Evolutionary conservation across 2,797 vertebrate genomes (phyloP).

Genomic region (Octomys mimax): DNA sequence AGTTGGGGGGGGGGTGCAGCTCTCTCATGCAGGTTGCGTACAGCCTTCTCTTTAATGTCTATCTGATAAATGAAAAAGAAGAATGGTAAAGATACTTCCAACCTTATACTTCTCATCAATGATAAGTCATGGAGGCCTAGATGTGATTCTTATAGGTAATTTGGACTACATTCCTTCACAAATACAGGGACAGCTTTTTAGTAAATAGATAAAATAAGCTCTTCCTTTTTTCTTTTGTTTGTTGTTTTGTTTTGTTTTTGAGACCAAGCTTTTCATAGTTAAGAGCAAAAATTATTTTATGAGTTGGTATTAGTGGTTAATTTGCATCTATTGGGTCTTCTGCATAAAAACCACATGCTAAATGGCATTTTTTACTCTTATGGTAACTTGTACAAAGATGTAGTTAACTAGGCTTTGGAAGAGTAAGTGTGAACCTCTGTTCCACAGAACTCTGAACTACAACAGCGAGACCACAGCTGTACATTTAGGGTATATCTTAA

Average conservation of each 20-base stretch:
- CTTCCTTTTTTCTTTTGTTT: too few species aligned
- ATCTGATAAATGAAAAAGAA: not conserved
- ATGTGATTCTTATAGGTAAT: not conserved
- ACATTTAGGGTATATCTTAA: not conserved
- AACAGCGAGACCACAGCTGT: not conserved
- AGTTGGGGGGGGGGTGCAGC: not conserved
- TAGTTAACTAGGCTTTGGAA: not conserved
- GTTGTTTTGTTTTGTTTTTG: too few species aligned
- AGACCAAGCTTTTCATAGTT: not conserved
- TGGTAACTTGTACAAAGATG: not conserved
- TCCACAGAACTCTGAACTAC: not conserved
- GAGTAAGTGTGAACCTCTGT: not conserved
- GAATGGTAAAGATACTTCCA: not conserved
- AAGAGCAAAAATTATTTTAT: not conserved
- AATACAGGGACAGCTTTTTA: not conserved
- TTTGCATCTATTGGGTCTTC: not conserved
- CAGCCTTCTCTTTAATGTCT: not conserved
- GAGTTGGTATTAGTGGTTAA: not conserved
- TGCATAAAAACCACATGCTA: not conserved
- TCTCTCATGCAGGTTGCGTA: not conserved
- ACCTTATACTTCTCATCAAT: slow-evolving; percentile 32
- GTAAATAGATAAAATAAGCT: not conserved
- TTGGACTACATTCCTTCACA: not conserved
- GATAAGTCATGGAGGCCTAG: not conserved
- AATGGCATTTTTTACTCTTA: not conserved